phyloP scores from a whole-genome alignment of 2,113 vertebrate genomes.

The Antechinus flavipes region DNA sequence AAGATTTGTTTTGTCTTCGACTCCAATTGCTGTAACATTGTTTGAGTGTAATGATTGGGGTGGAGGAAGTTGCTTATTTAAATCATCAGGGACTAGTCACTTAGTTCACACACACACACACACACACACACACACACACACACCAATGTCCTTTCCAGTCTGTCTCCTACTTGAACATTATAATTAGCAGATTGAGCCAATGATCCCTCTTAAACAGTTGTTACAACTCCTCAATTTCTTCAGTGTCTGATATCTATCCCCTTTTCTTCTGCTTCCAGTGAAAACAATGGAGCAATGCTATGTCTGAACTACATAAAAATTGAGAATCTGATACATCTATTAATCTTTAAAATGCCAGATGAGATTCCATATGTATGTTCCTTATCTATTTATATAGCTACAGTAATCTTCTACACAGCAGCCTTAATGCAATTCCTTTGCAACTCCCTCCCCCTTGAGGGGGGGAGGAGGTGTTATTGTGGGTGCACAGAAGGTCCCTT shows the following conservation, averaged over 20 bases:
- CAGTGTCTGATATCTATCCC: background rate
- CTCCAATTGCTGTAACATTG: background rate
- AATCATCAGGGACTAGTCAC: conserved; percentile 53
- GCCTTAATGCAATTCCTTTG: conserved; percentile 43
- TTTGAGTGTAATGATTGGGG: background rate
- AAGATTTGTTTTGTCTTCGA: conserved; percentile 40
- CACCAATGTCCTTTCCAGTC: conserved; percentile 53
- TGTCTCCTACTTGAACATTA: conserved; percentile 53
- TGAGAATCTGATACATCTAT: conserved; percentile 78
- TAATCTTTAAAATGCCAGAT: conserved; percentile 78
- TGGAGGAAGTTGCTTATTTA: background rate
- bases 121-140: too few relatives aligned
- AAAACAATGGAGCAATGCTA: conserved; percentile 61
- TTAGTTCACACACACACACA: background rate
- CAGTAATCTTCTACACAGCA: conserved; percentile 61
- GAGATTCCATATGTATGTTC: conserved; percentile 77
- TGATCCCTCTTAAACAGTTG: conserved; percentile 49
- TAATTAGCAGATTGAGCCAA: conserved; percentile 67
- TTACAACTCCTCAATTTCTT: conserved; percentile 45
- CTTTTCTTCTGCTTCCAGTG: background rate
- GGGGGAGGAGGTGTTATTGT: background rate
- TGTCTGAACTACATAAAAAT: conserved; percentile 59
- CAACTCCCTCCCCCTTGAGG: conserved; percentile 26
- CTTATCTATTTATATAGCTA: conserved; percentile 73
- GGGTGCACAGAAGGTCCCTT: conserved; percentile 58